Conservation (phyloP, 92 coral and sea anemone genomes). For the Epizoanthus ramosus region DNA sequence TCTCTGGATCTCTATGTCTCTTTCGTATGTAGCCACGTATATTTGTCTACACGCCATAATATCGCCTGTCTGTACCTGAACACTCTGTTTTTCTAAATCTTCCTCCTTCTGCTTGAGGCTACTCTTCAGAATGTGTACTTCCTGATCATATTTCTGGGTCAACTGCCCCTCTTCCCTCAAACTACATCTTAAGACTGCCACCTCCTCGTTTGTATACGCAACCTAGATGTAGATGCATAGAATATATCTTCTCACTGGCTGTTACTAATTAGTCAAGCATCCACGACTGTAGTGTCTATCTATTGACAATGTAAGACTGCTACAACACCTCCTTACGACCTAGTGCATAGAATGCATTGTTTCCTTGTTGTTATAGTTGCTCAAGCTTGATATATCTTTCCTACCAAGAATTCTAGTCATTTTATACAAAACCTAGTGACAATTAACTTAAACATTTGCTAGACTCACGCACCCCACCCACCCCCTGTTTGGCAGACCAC, state of each 20-base stretch:
- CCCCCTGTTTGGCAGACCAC: too few relatives aligned
- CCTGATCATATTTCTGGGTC: slow-evolving; percentile 21
- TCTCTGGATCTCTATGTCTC: not conserved
- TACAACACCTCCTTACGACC: too few relatives aligned
- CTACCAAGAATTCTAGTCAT: too few relatives aligned
- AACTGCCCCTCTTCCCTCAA: slow-evolving; percentile 37
- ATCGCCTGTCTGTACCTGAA: slow-evolving; percentile 47
- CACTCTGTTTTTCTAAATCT: slow-evolving; percentile 44
- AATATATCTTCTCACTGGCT: too few relatives aligned
- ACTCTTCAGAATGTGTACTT: slow-evolving; percentile 25
- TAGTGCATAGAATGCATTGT: not conserved
- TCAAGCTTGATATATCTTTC: too few relatives aligned
- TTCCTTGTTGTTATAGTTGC: not conserved
- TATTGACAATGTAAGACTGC: not conserved
- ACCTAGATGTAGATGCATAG: not conserved
- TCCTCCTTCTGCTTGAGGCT: slow-evolving; percentile 45
- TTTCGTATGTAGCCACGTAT: slow-evolving; percentile 48
- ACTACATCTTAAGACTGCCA: slow-evolving; percentile 10
- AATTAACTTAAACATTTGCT: too few relatives aligned
- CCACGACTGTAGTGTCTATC: too few relatives aligned
- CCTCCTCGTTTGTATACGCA: slow-evolving; percentile 21
- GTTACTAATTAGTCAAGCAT: too few relatives aligned
- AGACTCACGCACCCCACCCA: too few relatives aligned
- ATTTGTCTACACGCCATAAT: slow-evolving; percentile 4
- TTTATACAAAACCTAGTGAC: too few relatives aligned